phyloP scores from a whole-genome alignment of 1,140 invertebrate genomes.

The Drosophila auraria region DNA sequence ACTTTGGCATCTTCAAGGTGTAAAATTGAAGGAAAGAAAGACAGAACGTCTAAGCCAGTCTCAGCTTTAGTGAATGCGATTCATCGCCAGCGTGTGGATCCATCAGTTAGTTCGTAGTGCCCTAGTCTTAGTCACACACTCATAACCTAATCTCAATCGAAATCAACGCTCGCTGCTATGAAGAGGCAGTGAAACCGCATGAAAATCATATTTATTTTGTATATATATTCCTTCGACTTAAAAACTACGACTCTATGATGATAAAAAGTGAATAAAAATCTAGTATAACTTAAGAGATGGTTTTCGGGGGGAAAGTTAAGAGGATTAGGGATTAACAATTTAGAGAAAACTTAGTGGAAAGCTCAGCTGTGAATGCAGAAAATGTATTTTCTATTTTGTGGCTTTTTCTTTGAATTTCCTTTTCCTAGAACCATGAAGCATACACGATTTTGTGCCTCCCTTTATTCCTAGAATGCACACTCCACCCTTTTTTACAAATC shows the following conservation, averaged over 20 bases:
- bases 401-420: neutral
- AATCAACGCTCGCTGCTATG: conserved; percentile 35
- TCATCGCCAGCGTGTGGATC: conserved; percentile 62
- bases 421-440: too few relatives aligned
- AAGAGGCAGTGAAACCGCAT: conserved; percentile 5
- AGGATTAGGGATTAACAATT: too few relatives aligned
- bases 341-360: neutral
- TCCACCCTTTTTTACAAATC: neutral
- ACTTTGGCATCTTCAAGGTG: conserved; percentile 91
- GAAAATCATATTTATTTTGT: conserved; percentile 76
- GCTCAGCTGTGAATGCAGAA: too few relatives aligned
- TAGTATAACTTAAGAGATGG: conserved; percentile 16
- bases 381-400: too few relatives aligned
- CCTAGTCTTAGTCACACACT: conserved; percentile 63
- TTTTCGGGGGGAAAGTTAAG: too few relatives aligned
- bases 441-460: neutral
- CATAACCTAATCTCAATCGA: conserved; percentile 33
- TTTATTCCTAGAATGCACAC: neutral
- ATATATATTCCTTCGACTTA: conserved; percentile 56
- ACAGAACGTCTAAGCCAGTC: conserved; percentile 19
- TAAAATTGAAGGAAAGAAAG: conserved; percentile 17
- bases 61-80: conserved; percentile 73
- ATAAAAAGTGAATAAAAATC: conserved; percentile 35
- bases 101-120: conserved; percentile 56
- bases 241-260: conserved; percentile 13